Evolutionary conservation across 2,113 vertebrate species (phyloP), one percentile per base, ranked within the genome.

Genomic region (Myotis yumanensis): DNA sequence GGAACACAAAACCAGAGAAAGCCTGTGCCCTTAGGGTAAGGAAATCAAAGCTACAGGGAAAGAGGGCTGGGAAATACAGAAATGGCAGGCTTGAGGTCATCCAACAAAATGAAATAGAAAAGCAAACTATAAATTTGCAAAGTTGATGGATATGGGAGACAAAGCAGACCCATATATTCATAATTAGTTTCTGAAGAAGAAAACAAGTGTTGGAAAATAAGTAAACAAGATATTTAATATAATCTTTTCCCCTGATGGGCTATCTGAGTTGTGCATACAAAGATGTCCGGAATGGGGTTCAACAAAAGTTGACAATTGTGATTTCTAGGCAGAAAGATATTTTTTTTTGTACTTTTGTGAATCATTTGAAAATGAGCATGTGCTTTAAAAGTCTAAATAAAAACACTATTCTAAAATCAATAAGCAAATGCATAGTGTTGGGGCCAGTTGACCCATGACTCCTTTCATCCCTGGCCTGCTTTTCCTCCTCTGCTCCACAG

Each of bases 181-280:
- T 25, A 54, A 87, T 64, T 37, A 84, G 52, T 80, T 96, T 94
- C 89, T 79, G n/a, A 82, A 72, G 22, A 66, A 84, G 8, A 77
- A 69, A 84, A 37, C 40, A 14, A 86, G 59, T 5, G n/a, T 43
- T 86, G 35, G 48, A 90, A 89, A 92, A 86, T 48, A 43, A 85
- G 85, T 4, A 76, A 37, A 62, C 43, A 76, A 14, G 23, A 14
- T 85, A 82, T 64, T 69, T 86, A 75, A 12, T n/a, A 28, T 81
- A 68, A 46, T 73, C 11, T 62, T 83, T 68, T 8, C 5, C 9
- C 35, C 12, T 32, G 14, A 37, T 68, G 32, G 32, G 7, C 64
- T 17, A 68, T 8, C 64, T n/a, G 64, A 8, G 16, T 18, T 68
- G 64, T 68, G 64, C 72, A 77, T 51, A 37, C 9, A 71, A 43